Percentiles rank a stretch among this genome's conserved stretches.
Conservation (phyloP, 2,888 invertebrate species). For the Gortyna flavago region DNA sequence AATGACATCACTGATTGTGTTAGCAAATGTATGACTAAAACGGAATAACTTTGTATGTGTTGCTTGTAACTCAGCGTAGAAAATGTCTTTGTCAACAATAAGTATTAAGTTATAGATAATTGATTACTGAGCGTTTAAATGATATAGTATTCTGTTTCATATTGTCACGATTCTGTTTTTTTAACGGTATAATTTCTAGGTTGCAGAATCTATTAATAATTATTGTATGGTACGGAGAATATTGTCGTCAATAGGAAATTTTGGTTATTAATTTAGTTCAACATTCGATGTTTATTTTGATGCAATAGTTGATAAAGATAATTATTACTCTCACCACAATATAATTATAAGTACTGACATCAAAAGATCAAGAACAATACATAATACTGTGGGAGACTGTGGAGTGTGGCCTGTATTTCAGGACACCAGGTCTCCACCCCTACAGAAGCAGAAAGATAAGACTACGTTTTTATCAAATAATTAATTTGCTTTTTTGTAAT, state of each 20-base stretch:
- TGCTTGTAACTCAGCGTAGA: slow-evolving; percentile 32
- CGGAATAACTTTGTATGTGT: slow-evolving; percentile 49
- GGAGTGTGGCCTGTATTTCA: too few relatives aligned
- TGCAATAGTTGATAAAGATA: neutral
- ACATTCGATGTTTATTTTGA: slow-evolving; percentile 1
- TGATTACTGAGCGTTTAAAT: slow-evolving; percentile 52
- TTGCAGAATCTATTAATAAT: slow-evolving; percentile 31
- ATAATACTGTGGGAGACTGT: too few relatives aligned
- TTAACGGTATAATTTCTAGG: slow-evolving; percentile 13
- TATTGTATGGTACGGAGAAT: slow-evolving; percentile 11
- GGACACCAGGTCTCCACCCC: too few relatives aligned
- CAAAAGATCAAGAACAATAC: too few relatives aligned
- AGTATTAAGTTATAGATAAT: slow-evolving; percentile 43
- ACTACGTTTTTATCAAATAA: slow-evolving; percentile 5
- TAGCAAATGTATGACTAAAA: slow-evolving; percentile 69
- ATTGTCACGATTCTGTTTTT: slow-evolving; percentile 31
- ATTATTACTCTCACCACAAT: too few relatives aligned
- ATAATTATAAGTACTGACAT: too few relatives aligned
- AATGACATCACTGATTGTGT: slow-evolving; percentile 74
- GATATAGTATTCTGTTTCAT: slow-evolving; percentile 37
- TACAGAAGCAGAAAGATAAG: too few relatives aligned
- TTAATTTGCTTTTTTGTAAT: neutral
- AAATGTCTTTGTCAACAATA: slow-evolving; percentile 49
- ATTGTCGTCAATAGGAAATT: slow-evolving; percentile 6
- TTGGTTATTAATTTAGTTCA: slow-evolving; percentile 6